Evolutionary conservation across 2,888 invertebrate genomes (phyloP).

Genomic region (Tenthredo distinguenda): DNA sequence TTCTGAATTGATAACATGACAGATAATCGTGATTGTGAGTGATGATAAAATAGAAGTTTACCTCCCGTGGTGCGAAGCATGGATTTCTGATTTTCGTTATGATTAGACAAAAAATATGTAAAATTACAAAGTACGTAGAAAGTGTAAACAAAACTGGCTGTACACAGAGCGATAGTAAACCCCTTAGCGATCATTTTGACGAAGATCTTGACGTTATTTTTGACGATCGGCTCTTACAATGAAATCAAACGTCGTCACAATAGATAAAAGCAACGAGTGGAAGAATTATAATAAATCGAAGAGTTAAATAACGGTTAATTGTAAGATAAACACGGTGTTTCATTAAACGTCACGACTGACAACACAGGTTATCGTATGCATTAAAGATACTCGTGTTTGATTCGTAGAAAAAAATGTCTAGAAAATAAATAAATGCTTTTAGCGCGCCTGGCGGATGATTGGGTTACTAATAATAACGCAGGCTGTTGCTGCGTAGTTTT

Average conservation of each 20-base stretch:
- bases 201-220: background rate
- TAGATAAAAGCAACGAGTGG: background rate
- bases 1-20: background rate
- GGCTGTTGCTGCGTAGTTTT: conserved; percentile 50
- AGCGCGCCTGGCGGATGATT: conserved; percentile 28
- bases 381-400: background rate
- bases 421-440: conserved; percentile 13
- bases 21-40: background rate
- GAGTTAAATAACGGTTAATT: background rate
- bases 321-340: background rate
- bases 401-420: background rate
- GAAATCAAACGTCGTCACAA: background rate
- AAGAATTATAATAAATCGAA: background rate
- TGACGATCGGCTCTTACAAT: background rate
- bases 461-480: conserved; percentile 1
- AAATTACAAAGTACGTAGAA: conserved; percentile 80
- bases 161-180: conserved; percentile 73
- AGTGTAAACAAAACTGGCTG: conserved; percentile 78
- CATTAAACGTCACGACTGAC: conserved; percentile 9
- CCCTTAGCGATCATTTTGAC: conserved; percentile 67
- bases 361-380: background rate
- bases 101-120: conserved; percentile 80
- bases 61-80: conserved; percentile 58
- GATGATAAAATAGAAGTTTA: conserved; percentile 52
- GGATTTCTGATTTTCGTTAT: conserved; percentile 71